Evolutionary conservation across 2,888 invertebrate genomes (phyloP).

Genomic region (Andrena hattorfiana): DNA sequence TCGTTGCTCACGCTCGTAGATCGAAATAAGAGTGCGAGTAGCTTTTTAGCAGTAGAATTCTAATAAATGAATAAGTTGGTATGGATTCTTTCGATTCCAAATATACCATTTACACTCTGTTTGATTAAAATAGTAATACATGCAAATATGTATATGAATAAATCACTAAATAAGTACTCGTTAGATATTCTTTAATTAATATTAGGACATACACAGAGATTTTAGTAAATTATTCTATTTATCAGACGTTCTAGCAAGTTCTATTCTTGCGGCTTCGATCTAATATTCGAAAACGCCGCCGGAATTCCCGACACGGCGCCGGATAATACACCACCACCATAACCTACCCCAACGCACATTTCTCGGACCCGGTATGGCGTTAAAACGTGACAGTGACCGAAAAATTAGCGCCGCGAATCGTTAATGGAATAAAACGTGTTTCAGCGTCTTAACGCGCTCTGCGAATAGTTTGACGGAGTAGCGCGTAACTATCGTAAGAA

Average conservation of each 20-base stretch:
- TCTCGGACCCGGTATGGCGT: neutral
- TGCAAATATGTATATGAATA: too few relatives aligned
- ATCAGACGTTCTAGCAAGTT: neutral
- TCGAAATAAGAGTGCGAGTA: neutral
- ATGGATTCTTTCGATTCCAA: neutral
- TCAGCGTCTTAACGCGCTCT: neutral
- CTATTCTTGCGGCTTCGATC: neutral
- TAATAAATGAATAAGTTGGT: neutral
- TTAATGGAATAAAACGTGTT: conserved; percentile 6
- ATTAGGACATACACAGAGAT: neutral
- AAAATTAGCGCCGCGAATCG: neutral
- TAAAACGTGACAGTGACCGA: neutral
- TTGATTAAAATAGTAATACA: too few relatives aligned
- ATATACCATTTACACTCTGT: neutral
- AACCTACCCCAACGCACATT: conserved; percentile 23
- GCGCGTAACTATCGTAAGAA: conserved; percentile 24
- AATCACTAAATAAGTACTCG: neutral
- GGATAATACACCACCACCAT: neutral
- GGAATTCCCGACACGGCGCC: neutral
- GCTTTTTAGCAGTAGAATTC: neutral
- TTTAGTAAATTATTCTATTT: neutral
- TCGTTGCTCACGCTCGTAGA: neutral
- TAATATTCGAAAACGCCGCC: conserved; percentile 8
- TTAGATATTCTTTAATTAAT: neutral
- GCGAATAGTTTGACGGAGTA: neutral